Evolutionary conservation across 2,797 vertebrate genomes (phyloP), one percentile per base, ranked within the genome.

Genomic region (Betta splendens): DNA sequence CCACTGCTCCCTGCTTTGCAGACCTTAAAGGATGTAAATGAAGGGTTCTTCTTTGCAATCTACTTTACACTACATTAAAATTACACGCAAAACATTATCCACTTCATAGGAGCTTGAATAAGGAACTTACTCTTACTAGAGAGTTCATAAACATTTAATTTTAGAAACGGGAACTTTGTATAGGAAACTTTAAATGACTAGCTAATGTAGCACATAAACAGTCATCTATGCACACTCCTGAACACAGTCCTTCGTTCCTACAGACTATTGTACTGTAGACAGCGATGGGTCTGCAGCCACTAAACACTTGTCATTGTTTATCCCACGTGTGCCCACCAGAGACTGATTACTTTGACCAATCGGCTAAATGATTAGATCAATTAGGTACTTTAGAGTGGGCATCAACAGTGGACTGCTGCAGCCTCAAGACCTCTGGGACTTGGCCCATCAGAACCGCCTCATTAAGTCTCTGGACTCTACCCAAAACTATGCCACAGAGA

Each of bases 311-410:
- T 84, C 84, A 84, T 69, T 83, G 86, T 85, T 87, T 69, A 73
- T 88, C 85, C 83, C 56, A 32, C 59, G 67, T 75, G 87, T 85
- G 89, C 70, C 82, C 89, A 80, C 86, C 81, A 80, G 81, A 90
- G 87, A 87, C 80, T 73, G 72, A 91, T 91, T 87, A 83, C 73
- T 86, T 85, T 87, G 87, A 89, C 87, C 88, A 87, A 89, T 91
- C 73, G 50, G 70, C 81, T 91, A 87, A 92, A 90, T 87, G 82
- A 91, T 91, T 89, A 89, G 84, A 92, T 91, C 87, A 90, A 89
- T 92, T 91, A 91, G 77, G 80, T 67, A 57, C 65, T 83, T 84
- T 84, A 59, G 67, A 84, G 72, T 83, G 81, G 70, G 71, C 86
- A 86, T 83, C 76, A 85, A 78, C 77, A 76, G 75, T 17, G 62